phyloP scores from a whole-genome alignment of 1,140 invertebrate species.

The Brachionus asplanchnoidis region DNA sequence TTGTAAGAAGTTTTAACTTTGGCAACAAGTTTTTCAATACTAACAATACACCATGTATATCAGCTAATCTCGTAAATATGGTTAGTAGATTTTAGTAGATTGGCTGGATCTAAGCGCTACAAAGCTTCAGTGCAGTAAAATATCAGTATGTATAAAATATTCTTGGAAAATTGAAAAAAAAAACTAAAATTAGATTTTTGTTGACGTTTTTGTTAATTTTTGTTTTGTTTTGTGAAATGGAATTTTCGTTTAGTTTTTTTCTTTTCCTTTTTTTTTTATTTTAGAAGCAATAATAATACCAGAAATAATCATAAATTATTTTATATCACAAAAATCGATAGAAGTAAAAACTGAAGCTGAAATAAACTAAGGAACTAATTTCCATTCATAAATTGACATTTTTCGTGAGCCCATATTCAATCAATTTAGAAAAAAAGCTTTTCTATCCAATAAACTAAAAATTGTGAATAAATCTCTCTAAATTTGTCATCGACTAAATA shows the following conservation, averaged over 20 bases:
- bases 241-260: slow-evolving; percentile 11
- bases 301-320: slow-evolving; percentile 25
- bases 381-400: slow-evolving; percentile 28
- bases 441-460: background rate
- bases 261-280: background rate
- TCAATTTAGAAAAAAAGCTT: background rate
- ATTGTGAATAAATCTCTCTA: background rate
- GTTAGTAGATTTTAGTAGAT: background rate
- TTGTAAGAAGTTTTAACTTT: slow-evolving; percentile 8
- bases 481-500: background rate
- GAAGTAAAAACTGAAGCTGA: background rate
- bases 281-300: background rate
- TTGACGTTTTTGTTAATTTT: slow-evolving; percentile 16
- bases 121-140: background rate
- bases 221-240: slow-evolving; percentile 7
- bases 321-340: slow-evolving; percentile 16
- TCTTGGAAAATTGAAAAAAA: background rate
- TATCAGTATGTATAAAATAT: background rate
- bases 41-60: slow-evolving; percentile 41
- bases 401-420: background rate
- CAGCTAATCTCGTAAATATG: slow-evolving; percentile 40
- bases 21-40: background rate
- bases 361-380: background rate
- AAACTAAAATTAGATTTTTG: background rate
- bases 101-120: background rate